Percentiles rank a stretch among this genome's conserved stretches.
phyloP scores from a whole-genome alignment of 2,797 vertebrate genomes.

The Buceros bicornis region DNA sequence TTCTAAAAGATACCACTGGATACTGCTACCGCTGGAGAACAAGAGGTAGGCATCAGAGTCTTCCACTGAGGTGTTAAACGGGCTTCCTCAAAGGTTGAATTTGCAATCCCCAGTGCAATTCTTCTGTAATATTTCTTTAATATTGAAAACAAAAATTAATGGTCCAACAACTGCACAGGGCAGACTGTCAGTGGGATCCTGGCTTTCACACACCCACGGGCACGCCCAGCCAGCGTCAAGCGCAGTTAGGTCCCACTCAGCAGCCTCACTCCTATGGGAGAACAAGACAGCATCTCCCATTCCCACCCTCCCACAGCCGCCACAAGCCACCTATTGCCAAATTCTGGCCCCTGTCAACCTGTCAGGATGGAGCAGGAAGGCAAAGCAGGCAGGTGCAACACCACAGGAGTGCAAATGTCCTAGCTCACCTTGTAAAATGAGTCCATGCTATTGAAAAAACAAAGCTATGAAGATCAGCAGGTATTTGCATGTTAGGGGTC shows the following conservation, averaged over 20 bases:
- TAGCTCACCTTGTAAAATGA: neutral
- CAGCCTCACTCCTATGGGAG: neutral
- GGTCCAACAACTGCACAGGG: neutral
- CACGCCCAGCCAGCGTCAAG: neutral
- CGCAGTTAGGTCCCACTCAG: neutral
- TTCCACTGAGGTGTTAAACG: neutral
- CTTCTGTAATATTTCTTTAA: neutral
- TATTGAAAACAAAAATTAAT: neutral
- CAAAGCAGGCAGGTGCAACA: neutral
- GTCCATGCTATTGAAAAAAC: neutral
- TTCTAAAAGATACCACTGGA: neutral
- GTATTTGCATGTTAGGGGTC: neutral
- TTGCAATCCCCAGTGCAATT: neutral
- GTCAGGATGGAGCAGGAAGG: neutral
- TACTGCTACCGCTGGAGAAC: neutral
- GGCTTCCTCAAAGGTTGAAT: neutral
- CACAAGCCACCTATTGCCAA: too few species aligned
- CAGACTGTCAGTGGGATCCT: neutral
- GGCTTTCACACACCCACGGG: neutral
- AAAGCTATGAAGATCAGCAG: neutral
- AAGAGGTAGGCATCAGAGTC: neutral
- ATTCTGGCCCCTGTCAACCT: neutral
- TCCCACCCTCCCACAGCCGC: fast-evolving
- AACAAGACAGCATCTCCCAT: fast-evolving
- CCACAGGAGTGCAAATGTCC: neutral